These are phyloP conservation scores for Ecdyonurus torrentis DNA, from an alignment of 2,888 invertebrate species.

Conservation along the genomic window DNA sequence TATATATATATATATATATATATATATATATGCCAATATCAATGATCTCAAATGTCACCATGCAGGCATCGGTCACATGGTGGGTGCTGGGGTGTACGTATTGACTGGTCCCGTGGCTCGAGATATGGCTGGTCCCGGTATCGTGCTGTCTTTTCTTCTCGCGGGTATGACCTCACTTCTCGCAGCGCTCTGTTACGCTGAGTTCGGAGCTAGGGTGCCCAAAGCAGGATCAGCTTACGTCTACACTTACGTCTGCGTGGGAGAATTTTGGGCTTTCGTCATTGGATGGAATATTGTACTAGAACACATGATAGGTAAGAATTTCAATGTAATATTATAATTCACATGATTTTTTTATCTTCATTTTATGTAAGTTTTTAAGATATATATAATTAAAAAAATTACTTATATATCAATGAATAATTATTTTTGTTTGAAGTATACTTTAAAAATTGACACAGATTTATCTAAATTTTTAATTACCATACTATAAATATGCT, in stretches of 20 bases:
- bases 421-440: too few relatives aligned
- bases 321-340: too few relatives aligned
- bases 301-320: slow-evolving; percentile 68
- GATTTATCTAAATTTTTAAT: too few relatives aligned
- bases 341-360: too few relatives aligned
- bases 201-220: slow-evolving; percentile 73
- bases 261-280: slow-evolving; percentile 86
- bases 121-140: slow-evolving; percentile 68
- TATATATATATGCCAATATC: too few relatives aligned
- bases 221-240: slow-evolving; percentile 87
- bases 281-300: slow-evolving; percentile 90
- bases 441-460: too few relatives aligned
- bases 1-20: too few relatives aligned
- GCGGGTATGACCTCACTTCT: slow-evolving; percentile 70
- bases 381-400: too few relatives aligned
- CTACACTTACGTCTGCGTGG: slow-evolving; percentile 83
- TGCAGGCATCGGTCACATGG: slow-evolving; percentile 83
- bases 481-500: too few relatives aligned
- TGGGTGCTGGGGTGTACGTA: slow-evolving; percentile 89
- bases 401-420: too few relatives aligned
- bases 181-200: slow-evolving; percentile 76
- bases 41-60: neutral
- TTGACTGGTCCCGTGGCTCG: slow-evolving; percentile 71
- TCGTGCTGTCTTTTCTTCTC: slow-evolving; percentile 46
- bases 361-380: too few relatives aligned